phyloP scores from a whole-genome alignment of 2,888 invertebrate genomes.

The Caprella mutica region DNA sequence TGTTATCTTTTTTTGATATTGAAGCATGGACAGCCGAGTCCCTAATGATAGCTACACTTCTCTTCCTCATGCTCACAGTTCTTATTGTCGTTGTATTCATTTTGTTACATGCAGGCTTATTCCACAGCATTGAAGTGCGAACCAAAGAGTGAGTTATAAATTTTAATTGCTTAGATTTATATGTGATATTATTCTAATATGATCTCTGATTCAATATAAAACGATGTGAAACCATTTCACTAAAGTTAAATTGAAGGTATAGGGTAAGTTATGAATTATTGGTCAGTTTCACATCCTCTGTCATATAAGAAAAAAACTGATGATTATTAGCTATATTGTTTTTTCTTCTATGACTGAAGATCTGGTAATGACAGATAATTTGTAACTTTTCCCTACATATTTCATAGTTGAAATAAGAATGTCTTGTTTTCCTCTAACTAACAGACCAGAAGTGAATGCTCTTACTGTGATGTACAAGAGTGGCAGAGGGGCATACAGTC shows the following conservation, averaged over 20 bases:
- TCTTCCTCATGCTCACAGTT: conserved; percentile 1
- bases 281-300: too few species aligned
- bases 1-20: neutral
- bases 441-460: conserved; percentile 30
- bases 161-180: too few species aligned
- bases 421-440: neutral
- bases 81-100: neutral
- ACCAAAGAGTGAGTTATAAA: conserved; percentile 8
- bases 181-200: neutral
- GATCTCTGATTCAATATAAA: neutral
- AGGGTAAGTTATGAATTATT: neutral
- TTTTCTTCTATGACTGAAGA: too few species aligned
- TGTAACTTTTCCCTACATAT: neutral
- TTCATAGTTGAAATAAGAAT: neutral
- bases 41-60: neutral
- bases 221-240: too few species aligned
- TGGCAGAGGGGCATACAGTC: conserved; percentile 42
- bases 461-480: conserved; percentile 42
- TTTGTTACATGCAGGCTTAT: conserved; percentile 8
- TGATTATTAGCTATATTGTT: too few species aligned
- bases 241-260: neutral
- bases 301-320: too few species aligned
- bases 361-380: neutral
- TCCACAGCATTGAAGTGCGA: conserved; percentile 1
- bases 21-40: neutral